These are phyloP conservation scores for Brenthis hecate DNA, from an alignment of 2,888 invertebrate genomes.

Conservation along the genomic window DNA sequence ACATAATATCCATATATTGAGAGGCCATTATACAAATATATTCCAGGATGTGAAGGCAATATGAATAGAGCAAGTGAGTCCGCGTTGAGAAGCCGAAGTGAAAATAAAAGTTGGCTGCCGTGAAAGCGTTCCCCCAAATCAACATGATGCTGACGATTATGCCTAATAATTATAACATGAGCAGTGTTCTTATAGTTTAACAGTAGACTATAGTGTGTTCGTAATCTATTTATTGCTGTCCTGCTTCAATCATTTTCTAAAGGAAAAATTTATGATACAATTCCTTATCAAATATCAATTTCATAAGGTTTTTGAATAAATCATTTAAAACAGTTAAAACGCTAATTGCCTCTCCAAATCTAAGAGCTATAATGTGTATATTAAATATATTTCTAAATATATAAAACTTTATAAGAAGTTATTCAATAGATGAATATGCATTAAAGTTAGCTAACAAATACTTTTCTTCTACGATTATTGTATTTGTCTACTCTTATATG, in stretches of 20 bases:
- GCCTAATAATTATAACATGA: constrained; percentile 11
- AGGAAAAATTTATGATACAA: constrained; percentile 13
- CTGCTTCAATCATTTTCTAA: constrained; percentile 26
- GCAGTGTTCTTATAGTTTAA: constrained; percentile 33
- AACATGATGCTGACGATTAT: constrained; percentile 22
- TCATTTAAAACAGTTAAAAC: constrained; percentile 21
- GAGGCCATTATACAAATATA: constrained; percentile 43
- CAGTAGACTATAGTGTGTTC: neutral
- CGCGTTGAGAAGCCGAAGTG: constrained; percentile 62
- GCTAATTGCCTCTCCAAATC: constrained; percentile 30
- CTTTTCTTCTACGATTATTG: constrained; percentile 56
- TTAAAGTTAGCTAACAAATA: constrained; percentile 46
- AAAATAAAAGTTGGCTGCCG: constrained; percentile 64
- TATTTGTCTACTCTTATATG: constrained; percentile 70
- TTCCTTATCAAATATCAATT: constrained; percentile 16
- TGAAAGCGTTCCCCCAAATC: constrained; percentile 51
- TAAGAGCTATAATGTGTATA: constrained; percentile 35
- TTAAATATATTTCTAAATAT: constrained; percentile 30
- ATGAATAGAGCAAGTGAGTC: constrained; percentile 64
- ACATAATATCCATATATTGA: constrained; percentile 27
- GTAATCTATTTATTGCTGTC: constrained; percentile 30
- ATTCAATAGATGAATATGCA: constrained; percentile 36
- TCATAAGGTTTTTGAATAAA: constrained; percentile 22
- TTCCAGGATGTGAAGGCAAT: constrained; percentile 45
- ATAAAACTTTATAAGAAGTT: constrained; percentile 23